phyloP scores from a whole-genome alignment of 2,888 invertebrate species.

The Drosophila anomalata region DNA sequence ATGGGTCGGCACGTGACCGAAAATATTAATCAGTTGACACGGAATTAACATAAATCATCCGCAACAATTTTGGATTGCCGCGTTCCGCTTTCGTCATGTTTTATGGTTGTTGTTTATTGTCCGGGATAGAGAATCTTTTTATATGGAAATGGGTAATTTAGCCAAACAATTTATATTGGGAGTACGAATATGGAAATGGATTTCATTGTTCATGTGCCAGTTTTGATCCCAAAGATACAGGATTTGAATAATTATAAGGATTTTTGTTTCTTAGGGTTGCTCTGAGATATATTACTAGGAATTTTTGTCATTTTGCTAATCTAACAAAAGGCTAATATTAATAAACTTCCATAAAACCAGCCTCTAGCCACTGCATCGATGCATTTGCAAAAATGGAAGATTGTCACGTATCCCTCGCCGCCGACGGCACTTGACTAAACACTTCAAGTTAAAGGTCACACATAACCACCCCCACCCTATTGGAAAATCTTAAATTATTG shows the following conservation, averaged over 20 bases:
- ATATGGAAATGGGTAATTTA: constrained; percentile 36
- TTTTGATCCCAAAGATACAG: constrained; percentile 2
- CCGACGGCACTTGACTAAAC: constrained; percentile 39
- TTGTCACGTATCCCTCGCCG: constrained; percentile 60
- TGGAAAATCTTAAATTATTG: constrained; percentile 57
- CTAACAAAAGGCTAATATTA: constrained; percentile 5
- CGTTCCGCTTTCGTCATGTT: constrained; percentile 33
- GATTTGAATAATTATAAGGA: constrained; percentile 4
- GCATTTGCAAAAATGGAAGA: constrained; percentile 46
- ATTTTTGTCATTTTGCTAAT: constrained; percentile 18
- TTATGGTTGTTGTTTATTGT: constrained; percentile 47
- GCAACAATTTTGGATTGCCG: constrained; percentile 66
- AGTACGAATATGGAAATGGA: constrained; percentile 4
- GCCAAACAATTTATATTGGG: constrained; percentile 10
- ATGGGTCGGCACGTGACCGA: constrained; percentile 80
- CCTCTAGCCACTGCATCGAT: constrained; percentile 19
- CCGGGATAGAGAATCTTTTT: constrained; percentile 24
- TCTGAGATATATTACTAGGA: no score
- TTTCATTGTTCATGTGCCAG: constrained; percentile 6
- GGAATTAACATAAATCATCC: constrained; percentile 81
- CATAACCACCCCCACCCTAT: constrained; percentile 26
- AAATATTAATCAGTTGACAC: constrained; percentile 82
- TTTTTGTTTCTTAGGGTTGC: not conserved
- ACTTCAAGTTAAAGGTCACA: constrained; percentile 29
- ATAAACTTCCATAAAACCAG: not conserved